Conservation (phyloP, 2,888 invertebrate genomes). For the Melikaiella ostensackeni region DNA sequence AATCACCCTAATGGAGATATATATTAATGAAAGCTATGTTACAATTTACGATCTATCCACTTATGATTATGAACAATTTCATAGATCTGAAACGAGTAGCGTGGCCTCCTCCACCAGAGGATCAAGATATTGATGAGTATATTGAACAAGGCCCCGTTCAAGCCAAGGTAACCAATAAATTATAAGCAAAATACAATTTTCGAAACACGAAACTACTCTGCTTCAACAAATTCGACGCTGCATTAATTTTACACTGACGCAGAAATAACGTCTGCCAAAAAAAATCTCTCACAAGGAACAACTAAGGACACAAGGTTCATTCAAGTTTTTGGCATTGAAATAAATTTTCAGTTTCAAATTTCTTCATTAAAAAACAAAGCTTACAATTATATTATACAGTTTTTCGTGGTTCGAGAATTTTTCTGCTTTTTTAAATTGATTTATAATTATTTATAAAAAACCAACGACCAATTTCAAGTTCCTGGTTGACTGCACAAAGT, state of each 20-base stretch:
- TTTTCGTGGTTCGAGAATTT: neutral
- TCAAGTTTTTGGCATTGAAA: neutral
- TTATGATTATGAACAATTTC: conserved; percentile 63
- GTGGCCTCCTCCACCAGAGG: conserved; percentile 89
- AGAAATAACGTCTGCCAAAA: conserved; percentile 11
- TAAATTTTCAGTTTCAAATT: neutral
- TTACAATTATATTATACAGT: neutral
- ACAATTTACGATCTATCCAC: neutral
- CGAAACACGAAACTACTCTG: conserved; percentile 9
- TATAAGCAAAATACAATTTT: conserved; percentile 10
- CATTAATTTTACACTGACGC: conserved; percentile 36
- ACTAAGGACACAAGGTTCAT: neutral
- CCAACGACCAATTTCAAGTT: conserved; percentile 17
- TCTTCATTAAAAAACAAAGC: neutral
- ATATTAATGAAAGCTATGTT: neutral
- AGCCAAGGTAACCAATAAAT: conserved; percentile 79
- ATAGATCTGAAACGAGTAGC: conserved; percentile 91
- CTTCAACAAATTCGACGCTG: conserved; percentile 5
- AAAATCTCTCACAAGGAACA: conserved; percentile 4
- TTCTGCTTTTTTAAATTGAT: neutral
- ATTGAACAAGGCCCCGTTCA: conserved; percentile 79
- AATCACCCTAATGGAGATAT: too few relatives aligned
- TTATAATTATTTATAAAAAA: neutral
- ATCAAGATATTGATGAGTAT: conserved; percentile 82
- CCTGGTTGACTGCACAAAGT: conserved; percentile 35